These are phyloP conservation scores for Sigmodon hispidus DNA, from an alignment of 2,113 vertebrate genomes.

Conservation along the genomic window DNA sequence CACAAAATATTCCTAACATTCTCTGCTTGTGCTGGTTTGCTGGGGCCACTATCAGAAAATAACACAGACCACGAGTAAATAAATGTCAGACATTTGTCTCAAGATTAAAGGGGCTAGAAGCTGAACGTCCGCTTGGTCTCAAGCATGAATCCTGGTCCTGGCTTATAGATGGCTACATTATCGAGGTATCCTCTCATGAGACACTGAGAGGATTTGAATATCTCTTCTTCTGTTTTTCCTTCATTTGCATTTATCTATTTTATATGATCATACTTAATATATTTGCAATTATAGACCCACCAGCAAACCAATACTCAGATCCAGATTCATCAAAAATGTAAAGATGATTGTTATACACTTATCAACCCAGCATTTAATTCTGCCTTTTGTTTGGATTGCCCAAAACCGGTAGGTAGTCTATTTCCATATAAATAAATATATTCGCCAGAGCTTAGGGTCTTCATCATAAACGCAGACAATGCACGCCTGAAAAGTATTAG, in stretches of 20 bases:
- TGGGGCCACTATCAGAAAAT: neutral
- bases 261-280: neutral
- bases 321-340: neutral
- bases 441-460: neutral
- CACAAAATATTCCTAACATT: neutral
- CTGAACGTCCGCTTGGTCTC: neutral
- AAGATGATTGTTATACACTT: neutral
- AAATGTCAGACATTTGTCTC: neutral
- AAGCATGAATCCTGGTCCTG: neutral
- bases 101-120: neutral
- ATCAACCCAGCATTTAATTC: neutral
- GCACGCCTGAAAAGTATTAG: neutral
- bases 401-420: neutral
- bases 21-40: neutral
- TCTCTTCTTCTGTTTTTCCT: neutral
- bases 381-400: neutral
- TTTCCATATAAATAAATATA: neutral
- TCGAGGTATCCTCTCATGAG: neutral
- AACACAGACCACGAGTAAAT: neutral
- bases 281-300: neutral
- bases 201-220: neutral
- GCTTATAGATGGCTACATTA: neutral
- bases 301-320: neutral
- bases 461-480: neutral
- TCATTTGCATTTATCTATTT: neutral